phyloP scores from a whole-genome alignment of 1,140 invertebrate genomes.

The Zaprionus africanus region DNA sequence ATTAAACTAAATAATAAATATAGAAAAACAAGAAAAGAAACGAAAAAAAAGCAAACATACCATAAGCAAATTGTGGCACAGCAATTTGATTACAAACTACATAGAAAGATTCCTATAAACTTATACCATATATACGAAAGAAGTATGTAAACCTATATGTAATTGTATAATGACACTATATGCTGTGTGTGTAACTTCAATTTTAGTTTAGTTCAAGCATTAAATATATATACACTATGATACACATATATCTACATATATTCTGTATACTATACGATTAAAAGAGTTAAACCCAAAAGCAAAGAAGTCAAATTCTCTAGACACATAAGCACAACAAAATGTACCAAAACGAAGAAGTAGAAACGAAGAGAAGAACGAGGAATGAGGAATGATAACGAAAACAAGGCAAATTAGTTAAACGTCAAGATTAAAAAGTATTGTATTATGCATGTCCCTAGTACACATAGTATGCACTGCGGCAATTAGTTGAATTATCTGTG shows the following conservation, averaged over 20 bases:
- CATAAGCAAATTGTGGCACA: constrained; percentile 65
- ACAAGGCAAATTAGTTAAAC: constrained; percentile 49
- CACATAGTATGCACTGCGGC: constrained; percentile 42
- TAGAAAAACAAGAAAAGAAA: constrained; percentile 21
- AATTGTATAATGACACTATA: constrained; percentile 19
- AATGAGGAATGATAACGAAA: constrained; percentile 1
- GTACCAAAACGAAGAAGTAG: constrained; percentile 63
- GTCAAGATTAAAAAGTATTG: constrained; percentile 58
- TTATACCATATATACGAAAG: constrained; percentile 20
- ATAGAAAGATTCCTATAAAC: constrained; percentile 73
- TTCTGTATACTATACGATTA: constrained; percentile 8
- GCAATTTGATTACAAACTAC: constrained; percentile 58
- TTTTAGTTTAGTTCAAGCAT: constrained; percentile 56
- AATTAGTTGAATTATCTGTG: constrained; percentile 62
- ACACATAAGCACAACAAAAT: constrained; percentile 64
- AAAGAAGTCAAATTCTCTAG: constrained; percentile 81
- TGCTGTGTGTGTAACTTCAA: constrained; percentile 45
- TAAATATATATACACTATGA: constrained; percentile 26
- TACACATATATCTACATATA: constrained; percentile 37
- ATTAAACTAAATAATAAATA: constrained; percentile 27
- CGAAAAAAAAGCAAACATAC: constrained; percentile 50
- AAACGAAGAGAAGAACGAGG: background rate
- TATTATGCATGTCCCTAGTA: constrained; percentile 45
- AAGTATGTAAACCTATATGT: constrained; percentile 34
- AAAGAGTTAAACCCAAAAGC: constrained; percentile 36